These are phyloP conservation scores for Lepas anatifera DNA, from an alignment of 2,888 invertebrate species.

Conservation along the genomic window DNA sequence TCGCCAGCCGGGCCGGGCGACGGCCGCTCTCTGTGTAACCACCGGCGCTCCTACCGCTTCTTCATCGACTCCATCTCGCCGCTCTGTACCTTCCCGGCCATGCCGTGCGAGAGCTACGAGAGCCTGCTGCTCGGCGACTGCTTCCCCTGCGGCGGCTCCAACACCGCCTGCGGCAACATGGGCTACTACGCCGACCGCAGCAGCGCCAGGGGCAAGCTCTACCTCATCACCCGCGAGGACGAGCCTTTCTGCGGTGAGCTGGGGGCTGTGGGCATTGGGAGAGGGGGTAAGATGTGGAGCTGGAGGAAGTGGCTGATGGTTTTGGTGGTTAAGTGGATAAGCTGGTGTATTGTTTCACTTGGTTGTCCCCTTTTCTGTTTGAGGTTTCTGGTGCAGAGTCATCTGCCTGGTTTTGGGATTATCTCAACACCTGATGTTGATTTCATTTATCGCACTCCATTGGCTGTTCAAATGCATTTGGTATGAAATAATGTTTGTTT, in stretches of 20 bases:
- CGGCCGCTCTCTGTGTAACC: slow-evolving; percentile 81
- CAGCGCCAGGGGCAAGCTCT: slow-evolving; percentile 64
- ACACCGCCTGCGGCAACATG: slow-evolving; percentile 73
- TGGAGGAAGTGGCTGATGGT: too few relatives aligned
- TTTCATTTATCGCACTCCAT: too few relatives aligned
- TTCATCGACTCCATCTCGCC: slow-evolving; percentile 89
- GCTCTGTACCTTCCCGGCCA: slow-evolving; percentile 81
- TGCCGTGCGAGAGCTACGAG: slow-evolving; percentile 73
- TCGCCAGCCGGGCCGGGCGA: slow-evolving; percentile 57
- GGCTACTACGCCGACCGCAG: slow-evolving; percentile 83
- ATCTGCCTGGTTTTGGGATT: too few relatives aligned
- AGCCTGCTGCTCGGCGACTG: slow-evolving; percentile 66
- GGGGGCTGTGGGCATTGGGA: too few relatives aligned
- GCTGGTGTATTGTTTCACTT: too few relatives aligned
- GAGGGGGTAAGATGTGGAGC: too few relatives aligned
- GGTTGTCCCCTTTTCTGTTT: too few relatives aligned
- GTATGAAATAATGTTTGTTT: too few relatives aligned
- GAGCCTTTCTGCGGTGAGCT: slow-evolving; percentile 83
- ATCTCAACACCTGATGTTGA: too few relatives aligned
- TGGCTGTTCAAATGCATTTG: too few relatives aligned
- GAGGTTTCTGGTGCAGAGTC: too few relatives aligned
- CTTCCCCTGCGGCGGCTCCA: slow-evolving; percentile 49
- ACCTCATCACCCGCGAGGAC: slow-evolving; percentile 73
- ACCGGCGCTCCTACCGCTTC: slow-evolving; percentile 81
- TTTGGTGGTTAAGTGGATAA: too few relatives aligned